Base-by-base conservation (phyloP, 1,140 invertebrate genomes). In the Penaeus vannamei region DNA sequence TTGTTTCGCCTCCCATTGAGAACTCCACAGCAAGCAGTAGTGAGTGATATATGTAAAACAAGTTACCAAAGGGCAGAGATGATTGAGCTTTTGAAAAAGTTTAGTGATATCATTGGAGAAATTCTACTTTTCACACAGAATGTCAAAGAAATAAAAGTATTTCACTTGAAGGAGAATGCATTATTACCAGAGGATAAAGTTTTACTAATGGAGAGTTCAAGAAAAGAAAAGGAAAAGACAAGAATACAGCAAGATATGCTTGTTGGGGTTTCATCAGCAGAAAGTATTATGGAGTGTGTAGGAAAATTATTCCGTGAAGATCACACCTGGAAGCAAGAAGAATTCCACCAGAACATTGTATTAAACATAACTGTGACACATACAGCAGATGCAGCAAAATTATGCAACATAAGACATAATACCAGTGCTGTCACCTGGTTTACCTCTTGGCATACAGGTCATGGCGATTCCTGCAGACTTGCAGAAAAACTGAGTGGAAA, bases 361-460 rank as follows among this genome's bases (percentile, higher is more conserved):
- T 62, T 61, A 53, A 79, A 87, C 14, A 81, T 87, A 66, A 53
- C 22, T 5, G 85, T 87, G 29, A 1, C 23, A 46, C 53, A 62
- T 61, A 69, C 60, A 14, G 1, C 42, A 4, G 61, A 42, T 10
- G 77, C 77, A 29, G 19, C 26, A 19, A 26, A 81, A n/a, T 42
- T 87, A 8, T 87, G 77, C 32, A 46, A 60, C 3, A 36, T 79
- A 29, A 19, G 66, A 36, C 19, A 66, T n/a, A 79, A 79, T 26
- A 12, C 3, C 10, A 81, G 60, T 59, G 66, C 12, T 29, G 62
- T 81, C 32, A 87, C 60, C 10, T 88, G 86, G 86, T 22, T 88
- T 32, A 84, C 69, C 32, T 88, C 86, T 29, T 88, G 86, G 86
- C 80, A 88, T 59, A 83, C 80, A 61, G 86, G 86, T n/a, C 60